Conservation (phyloP, 2,888 invertebrate genomes). For the Candidula unifasciata region DNA sequence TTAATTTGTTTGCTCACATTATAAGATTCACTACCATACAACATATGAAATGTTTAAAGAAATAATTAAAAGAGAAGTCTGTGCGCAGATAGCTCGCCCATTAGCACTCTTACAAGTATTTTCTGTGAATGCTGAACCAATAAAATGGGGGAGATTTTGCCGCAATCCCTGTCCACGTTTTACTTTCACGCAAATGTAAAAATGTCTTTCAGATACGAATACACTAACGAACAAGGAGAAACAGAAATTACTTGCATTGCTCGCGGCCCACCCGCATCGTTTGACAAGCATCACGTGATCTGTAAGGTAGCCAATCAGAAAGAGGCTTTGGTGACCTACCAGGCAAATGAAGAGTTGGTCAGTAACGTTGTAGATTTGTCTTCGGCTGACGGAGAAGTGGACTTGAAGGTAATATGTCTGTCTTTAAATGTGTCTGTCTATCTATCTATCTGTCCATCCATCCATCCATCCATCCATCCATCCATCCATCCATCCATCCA, state of each 20-base stretch:
- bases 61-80: neutral
- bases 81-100: too few relatives aligned
- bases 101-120: too few relatives aligned
- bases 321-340: slow-evolving; percentile 61
- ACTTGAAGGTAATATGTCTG: slow-evolving; percentile 48
- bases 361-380: slow-evolving; percentile 63
- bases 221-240: slow-evolving; percentile 39
- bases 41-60: too few relatives aligned
- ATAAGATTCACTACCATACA: too few relatives aligned
- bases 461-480: slow-evolving; percentile 27
- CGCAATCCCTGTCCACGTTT: too few relatives aligned
- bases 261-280: slow-evolving; percentile 62
- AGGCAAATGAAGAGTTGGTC: slow-evolving; percentile 70
- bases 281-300: slow-evolving; percentile 58
- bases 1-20: too few relatives aligned
- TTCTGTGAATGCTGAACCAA: too few relatives aligned
- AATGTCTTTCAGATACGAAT: slow-evolving; percentile 45
- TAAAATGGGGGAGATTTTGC: too few relatives aligned
- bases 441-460: slow-evolving; percentile 8
- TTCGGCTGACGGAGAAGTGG: slow-evolving; percentile 42
- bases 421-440: neutral
- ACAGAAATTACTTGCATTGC: slow-evolving; percentile 51
- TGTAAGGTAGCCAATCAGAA: slow-evolving; percentile 61
- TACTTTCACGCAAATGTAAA: neutral
- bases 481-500: neutral